These are phyloP conservation scores for Darevskia nairensis DNA, from an alignment of 2,797 vertebrate genomes.

Conservation along the genomic window DNA sequence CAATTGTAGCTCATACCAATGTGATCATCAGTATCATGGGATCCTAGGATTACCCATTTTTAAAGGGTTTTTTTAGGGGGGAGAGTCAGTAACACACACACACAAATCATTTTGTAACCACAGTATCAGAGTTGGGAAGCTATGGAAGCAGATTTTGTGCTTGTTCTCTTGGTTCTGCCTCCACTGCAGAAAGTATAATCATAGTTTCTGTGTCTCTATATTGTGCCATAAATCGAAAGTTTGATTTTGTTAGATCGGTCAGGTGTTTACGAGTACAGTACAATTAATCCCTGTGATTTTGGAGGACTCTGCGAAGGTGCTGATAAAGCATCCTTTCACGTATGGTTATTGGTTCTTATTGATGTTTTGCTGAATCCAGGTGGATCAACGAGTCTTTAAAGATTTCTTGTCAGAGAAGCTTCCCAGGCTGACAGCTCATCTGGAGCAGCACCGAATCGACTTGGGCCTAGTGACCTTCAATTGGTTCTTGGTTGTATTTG, in stretches of 20 bases:
- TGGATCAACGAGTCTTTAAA: conserved; percentile 94
- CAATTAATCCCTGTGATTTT: neutral
- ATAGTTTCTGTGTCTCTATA: too few species aligned
- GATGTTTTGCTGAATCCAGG: conserved; percentile 75
- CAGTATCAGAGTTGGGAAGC: too few species aligned
- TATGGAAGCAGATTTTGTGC: too few species aligned
- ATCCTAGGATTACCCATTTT: too few species aligned
- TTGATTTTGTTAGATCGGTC: neutral
- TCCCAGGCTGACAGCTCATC: conserved; percentile 86
- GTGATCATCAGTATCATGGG: too few species aligned
- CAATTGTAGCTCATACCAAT: too few species aligned
- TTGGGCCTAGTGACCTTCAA: conserved; percentile 92
- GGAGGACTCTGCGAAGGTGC: neutral
- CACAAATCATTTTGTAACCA: too few species aligned
- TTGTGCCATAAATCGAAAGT: neutral
- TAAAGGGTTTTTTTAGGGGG: too few species aligned
- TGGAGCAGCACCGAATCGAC: conserved; percentile 85
- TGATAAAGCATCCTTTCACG: neutral
- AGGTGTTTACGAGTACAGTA: neutral
- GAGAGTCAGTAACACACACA: too few species aligned
- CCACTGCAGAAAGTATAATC: too few species aligned
- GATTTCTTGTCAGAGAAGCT: conserved; percentile 92
- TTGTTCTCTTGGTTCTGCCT: too few species aligned
- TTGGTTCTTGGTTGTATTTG: conserved; percentile 94
- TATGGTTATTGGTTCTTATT: neutral